Base-by-base conservation (phyloP, 2,113 vertebrate species). In the Lophura nycthemera region DNA sequence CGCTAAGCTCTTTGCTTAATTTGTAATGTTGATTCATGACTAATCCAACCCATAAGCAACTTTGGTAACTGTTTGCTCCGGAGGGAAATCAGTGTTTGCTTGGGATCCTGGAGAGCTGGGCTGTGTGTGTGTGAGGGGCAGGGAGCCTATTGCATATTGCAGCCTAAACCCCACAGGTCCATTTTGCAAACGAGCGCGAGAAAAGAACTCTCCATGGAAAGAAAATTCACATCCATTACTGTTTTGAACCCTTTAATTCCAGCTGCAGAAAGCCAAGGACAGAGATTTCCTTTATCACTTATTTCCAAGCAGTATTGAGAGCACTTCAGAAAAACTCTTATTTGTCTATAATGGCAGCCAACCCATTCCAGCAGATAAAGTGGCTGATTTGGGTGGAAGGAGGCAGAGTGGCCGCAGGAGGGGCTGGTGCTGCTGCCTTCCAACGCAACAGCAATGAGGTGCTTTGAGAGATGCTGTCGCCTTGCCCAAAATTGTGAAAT, bases 171-270 rank as follows among this genome's bases (percentile, higher is more conserved):
- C 32, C 21, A 7, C 30, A 3, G 38, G 36, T 8, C 78, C 36
- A 15, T 48, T 52, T 7, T 34, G 57, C 36, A 72, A 50, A 71
- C 56, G 3, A 11, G 13, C 24, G 38, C 24, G 43, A 63, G 30
- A 54, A 52, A 52, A 27, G 36, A 65, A 11, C 32, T 57, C 42
- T 43, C 42, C 42, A 43, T 43, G 40, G 64, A 32, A 38, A 30
- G 25, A 54, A 27, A 67, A 10, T 24, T 72, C 1, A 1, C 8
- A 15, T 7, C 56, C 0, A 0, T 30, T 1, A 0, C 59, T 45
- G 27, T 32, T 85, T 67, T 36, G 36, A 71, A 43, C 36, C 10
- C 18, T 79, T 43, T 27, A 38, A 72, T 50, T 88, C 52, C 1
- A 1, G 34, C 8, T 13, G 22, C 8, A 10, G 45, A 75, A 90